A percentile compares a stretch with the other conserved stretches of the same genome.
Evolutionary conservation across 2,888 invertebrate genomes (phyloP).

Genomic region (Tachystola acroxantha): DNA sequence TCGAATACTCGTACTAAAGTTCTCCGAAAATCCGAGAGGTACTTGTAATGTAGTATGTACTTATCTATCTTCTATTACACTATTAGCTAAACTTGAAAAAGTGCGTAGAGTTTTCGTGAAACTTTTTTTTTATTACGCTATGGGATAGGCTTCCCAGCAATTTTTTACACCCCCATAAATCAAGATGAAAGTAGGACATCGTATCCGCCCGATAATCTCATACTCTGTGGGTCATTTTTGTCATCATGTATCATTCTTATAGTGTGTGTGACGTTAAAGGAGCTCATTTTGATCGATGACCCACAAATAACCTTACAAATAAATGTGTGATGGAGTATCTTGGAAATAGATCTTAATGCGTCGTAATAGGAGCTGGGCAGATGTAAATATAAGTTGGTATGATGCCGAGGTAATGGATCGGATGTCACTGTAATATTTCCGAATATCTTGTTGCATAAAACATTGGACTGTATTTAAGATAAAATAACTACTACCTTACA

Average conservation of each 20-base stretch:
- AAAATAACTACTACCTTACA: too few species aligned
- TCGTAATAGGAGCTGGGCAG: slow-evolving; percentile 8
- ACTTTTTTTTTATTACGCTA: too few species aligned
- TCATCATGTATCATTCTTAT: slow-evolving; percentile 42
- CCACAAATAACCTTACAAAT: slow-evolving; percentile 17
- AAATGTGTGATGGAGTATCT: background rate
- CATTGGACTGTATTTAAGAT: too few species aligned
- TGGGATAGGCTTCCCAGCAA: too few species aligned
- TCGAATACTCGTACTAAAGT: too few species aligned
- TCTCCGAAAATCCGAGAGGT: too few species aligned
- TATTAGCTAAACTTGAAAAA: too few species aligned
- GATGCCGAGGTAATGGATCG: slow-evolving; percentile 26
- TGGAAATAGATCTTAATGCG: slow-evolving; percentile 10
- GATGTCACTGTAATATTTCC: slow-evolving; percentile 30
- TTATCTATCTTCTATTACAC: too few species aligned
- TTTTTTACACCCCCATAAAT: too few species aligned
- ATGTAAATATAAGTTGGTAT: slow-evolving; percentile 14
- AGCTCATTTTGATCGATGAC: slow-evolving; percentile 39
- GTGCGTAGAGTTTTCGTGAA: too few species aligned
- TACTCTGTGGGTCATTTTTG: slow-evolving; percentile 10
- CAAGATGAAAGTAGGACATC: background rate
- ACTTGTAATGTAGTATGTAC: too few species aligned
- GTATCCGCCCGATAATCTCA: slow-evolving; percentile 8
- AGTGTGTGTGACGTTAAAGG: slow-evolving; percentile 45
- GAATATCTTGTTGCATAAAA: slow-evolving; percentile 13